These are phyloP conservation scores for Drosophila kikkawai DNA, from an alignment of 1,140 invertebrate genomes.

Conservation along the genomic window DNA sequence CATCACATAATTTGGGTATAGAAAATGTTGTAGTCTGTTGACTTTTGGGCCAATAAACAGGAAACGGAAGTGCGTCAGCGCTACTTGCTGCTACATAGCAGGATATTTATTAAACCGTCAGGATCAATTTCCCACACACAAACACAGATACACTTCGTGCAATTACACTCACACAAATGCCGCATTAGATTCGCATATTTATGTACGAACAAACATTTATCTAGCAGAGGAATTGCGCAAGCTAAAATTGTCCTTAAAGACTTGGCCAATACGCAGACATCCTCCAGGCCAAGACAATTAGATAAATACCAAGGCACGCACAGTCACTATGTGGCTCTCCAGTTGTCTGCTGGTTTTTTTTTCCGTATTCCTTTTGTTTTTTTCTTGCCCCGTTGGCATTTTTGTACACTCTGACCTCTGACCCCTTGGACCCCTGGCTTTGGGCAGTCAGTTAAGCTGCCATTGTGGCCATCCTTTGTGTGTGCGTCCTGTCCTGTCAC, in stretches of 20 bases:
- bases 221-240: slow-evolving; percentile 48
- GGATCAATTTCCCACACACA: slow-evolving; percentile 57
- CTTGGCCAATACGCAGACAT: slow-evolving; percentile 28
- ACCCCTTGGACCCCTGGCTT: slow-evolving; percentile 1
- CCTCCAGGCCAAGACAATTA: slow-evolving; percentile 59
- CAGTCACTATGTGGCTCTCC: slow-evolving; percentile 35
- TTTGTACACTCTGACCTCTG: slow-evolving; percentile 70
- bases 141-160: slow-evolving; percentile 27
- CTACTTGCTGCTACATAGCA: slow-evolving; percentile 32
- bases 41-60: slow-evolving; percentile 52
- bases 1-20: slow-evolving; percentile 33
- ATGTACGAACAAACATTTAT: slow-evolving; percentile 64
- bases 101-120: slow-evolving; percentile 72
- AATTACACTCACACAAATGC: slow-evolving; percentile 68
- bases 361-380: slow-evolving; percentile 18
- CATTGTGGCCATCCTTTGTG: slow-evolving; percentile 73
- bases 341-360: slow-evolving; percentile 25
- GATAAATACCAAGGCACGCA: slow-evolving; percentile 79
- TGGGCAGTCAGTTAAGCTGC: slow-evolving; percentile 70
- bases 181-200: slow-evolving; percentile 75
- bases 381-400: slow-evolving; percentile 74
- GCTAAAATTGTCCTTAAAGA: slow-evolving; percentile 66
- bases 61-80: slow-evolving; percentile 73
- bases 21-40: slow-evolving; percentile 33
- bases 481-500: slow-evolving; percentile 50